Conservation (phyloP, 2,113 vertebrate genomes). For the Rhadina sibilatrix region DNA sequence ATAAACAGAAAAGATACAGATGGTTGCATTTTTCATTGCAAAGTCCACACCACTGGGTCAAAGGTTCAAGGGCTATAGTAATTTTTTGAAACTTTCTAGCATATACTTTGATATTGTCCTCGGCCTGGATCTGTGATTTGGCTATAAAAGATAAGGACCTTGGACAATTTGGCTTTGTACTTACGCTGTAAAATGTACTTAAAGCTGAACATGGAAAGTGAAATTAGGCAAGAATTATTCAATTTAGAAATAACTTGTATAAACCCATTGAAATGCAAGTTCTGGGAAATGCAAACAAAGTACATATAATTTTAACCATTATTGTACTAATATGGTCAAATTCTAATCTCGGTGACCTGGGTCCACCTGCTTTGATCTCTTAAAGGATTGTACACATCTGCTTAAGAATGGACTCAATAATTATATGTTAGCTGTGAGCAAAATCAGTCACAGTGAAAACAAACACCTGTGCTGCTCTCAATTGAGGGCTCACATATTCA, state of each 20-base stretch:
- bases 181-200: neutral
- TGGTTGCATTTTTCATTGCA: neutral
- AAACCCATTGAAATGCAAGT: neutral
- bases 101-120: neutral
- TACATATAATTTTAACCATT: neutral
- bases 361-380: neutral
- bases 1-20: neutral
- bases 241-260: neutral
- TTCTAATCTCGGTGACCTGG: neutral
- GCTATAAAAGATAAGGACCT: neutral
- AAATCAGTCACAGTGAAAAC: neutral
- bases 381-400: neutral
- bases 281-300: neutral
- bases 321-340: neutral
- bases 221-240: neutral
- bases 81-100: neutral
- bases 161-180: neutral
- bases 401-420: neutral
- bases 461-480: constrained; percentile 17
- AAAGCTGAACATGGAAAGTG: neutral
- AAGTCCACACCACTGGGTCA: neutral
- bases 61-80: neutral
- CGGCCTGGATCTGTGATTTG: neutral
- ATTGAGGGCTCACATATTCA: neutral
- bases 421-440: neutral